A percentile compares a stretch with the other conserved stretches of the same genome.
phyloP scores from a whole-genome alignment of 2,888 invertebrate genomes.

The Dysmachus trigonus region DNA sequence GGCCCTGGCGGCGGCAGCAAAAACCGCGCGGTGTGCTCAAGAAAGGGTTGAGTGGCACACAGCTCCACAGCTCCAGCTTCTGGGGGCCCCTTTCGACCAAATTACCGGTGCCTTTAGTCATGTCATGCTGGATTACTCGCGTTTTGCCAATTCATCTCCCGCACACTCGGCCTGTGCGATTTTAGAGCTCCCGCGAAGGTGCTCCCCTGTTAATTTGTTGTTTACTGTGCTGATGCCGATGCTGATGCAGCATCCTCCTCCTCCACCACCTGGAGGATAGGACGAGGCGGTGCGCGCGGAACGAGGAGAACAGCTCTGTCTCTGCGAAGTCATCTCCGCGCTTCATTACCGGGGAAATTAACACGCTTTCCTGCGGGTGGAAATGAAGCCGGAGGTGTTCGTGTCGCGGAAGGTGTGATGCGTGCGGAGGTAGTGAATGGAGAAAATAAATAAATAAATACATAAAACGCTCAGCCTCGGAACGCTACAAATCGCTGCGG shows the following conservation, averaged over 20 bases:
- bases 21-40: background rate
- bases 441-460: background rate
- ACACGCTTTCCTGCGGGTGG: conserved; percentile 30
- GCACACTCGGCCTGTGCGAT: background rate
- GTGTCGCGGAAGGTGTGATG: background rate
- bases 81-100: conserved; percentile 4
- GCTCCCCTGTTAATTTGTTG: conserved; percentile 26
- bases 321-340: conserved; percentile 21
- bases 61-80: too few relatives aligned
- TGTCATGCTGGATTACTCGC: conserved; percentile 31
- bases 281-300: background rate
- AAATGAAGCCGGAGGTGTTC: background rate
- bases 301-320: background rate
- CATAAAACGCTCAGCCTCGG: background rate
- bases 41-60: conserved; percentile 32
- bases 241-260: background rate
- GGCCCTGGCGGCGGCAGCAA: background rate
- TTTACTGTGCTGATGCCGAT: too few relatives aligned
- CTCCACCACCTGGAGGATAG: background rate
- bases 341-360: conserved; percentile 33
- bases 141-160: conserved; percentile 30
- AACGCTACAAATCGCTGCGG: background rate
- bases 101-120: conserved; percentile 33
- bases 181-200: background rate
- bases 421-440: background rate